These are phyloP conservation scores for Eonycteris spelaea DNA, from an alignment of 2,113 vertebrate species.

Conservation along the genomic window DNA sequence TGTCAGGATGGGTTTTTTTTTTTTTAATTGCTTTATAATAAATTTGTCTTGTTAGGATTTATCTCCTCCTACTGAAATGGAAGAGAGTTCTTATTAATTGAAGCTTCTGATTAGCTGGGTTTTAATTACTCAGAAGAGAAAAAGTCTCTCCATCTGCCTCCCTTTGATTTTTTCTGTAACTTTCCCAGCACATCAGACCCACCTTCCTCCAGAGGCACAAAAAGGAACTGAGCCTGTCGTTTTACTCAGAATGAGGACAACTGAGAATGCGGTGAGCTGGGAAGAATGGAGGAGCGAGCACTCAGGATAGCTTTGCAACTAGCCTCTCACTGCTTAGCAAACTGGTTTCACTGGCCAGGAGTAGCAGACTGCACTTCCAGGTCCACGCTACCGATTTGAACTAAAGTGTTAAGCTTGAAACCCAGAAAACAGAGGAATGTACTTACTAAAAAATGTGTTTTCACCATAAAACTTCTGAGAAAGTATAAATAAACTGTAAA, in stretches of 20 bases:
- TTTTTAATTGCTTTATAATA: background rate
- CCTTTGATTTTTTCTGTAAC: background rate
- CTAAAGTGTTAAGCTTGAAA: slow-evolving; percentile 40
- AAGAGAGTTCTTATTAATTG: background rate
- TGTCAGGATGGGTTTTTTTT: background rate
- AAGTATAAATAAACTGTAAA: slow-evolving; percentile 43
- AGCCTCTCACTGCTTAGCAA: background rate
- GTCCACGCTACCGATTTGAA: background rate
- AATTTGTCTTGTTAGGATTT: background rate
- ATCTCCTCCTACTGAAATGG: background rate
- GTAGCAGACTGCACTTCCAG: background rate
- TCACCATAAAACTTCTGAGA: slow-evolving; percentile 47
- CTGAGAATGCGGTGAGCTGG: background rate
- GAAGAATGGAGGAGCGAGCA: background rate
- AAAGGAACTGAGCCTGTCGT: background rate
- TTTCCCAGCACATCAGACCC: background rate
- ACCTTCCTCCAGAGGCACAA: background rate
- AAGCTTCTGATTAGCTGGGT: background rate
- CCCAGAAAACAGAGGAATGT: background rate
- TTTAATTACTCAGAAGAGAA: background rate
- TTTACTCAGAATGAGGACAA: background rate
- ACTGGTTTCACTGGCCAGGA: background rate
- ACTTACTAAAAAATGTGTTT: slow-evolving; percentile 50
- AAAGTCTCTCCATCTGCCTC: background rate
- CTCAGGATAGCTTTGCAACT: background rate